Conservation (phyloP, 2,888 invertebrate genomes). For the Portevinia maculata region DNA sequence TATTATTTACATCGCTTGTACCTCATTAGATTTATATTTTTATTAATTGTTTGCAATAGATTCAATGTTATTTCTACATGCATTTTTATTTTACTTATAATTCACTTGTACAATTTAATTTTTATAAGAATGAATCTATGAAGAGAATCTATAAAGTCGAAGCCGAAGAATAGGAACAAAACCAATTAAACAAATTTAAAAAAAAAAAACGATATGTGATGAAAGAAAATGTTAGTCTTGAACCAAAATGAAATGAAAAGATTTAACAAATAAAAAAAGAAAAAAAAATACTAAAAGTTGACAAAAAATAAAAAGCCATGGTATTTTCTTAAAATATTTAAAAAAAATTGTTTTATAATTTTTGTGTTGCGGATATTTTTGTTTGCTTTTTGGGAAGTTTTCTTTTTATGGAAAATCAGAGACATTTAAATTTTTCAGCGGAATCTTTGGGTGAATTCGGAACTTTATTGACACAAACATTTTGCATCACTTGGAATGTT, state of each 20-base stretch:
- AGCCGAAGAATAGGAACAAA: conserved; percentile 23
- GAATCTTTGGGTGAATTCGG: too few relatives aligned
- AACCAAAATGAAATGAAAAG: conserved; percentile 30
- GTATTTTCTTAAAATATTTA: conserved; percentile 49
- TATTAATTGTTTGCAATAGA: conserved; percentile 31
- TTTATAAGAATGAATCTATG: conserved; percentile 67
- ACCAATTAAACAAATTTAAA: conserved; percentile 19
- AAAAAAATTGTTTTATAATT: conserved; percentile 12
- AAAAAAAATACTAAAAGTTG: conserved; percentile 14
- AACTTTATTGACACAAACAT: too few relatives aligned
- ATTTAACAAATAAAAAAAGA: conserved; percentile 34
- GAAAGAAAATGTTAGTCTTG: conserved; percentile 45
- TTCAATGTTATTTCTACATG: conserved; percentile 34
- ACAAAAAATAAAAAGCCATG: conserved; percentile 34
- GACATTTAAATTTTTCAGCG: neutral
- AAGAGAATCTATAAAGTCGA: conserved; percentile 9
- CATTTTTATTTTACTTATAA: conserved; percentile 38
- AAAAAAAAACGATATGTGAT: conserved; percentile 61
- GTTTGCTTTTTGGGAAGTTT: neutral
- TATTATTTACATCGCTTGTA: conserved; percentile 72
- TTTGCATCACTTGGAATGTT: too few relatives aligned
- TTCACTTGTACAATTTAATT: conserved; percentile 64
- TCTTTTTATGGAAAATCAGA: neutral
- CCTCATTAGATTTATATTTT: conserved; percentile 67
- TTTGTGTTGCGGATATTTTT: neutral